phyloP scores from a whole-genome alignment of 2,113 vertebrate species.

The Microtus pennsylvanicus region DNA sequence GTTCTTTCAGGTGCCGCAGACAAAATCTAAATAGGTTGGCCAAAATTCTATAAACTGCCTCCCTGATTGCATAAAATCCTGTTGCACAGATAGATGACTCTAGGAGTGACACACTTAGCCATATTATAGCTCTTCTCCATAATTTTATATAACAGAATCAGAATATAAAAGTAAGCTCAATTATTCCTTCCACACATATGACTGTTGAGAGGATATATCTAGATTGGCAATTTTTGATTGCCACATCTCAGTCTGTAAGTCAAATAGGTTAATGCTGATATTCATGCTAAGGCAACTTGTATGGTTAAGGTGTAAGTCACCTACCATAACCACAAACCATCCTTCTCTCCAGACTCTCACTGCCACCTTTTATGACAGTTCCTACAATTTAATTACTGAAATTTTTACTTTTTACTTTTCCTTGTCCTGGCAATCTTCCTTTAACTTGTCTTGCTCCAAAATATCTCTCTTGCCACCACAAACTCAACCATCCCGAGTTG shows the following conservation, averaged over 20 bases:
- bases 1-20: not conserved
- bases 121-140: not conserved
- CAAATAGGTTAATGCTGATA: not conserved
- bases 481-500: not conserved
- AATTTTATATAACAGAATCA: not conserved
- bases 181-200: not conserved
- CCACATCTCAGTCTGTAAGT: not conserved
- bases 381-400: slow-evolving; percentile 16
- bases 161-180: slow-evolving; percentile 22
- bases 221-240: not conserved
- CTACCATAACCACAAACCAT: not conserved
- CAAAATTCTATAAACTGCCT: not conserved
- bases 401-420: slow-evolving; percentile 26
- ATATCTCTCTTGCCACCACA: not conserved
- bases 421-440: not conserved
- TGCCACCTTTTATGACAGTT: not conserved
- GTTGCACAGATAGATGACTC: not conserved
- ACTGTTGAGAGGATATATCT: not conserved
- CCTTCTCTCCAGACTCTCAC: not conserved
- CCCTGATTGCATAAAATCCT: not conserved
- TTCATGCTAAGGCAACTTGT: not conserved
- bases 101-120: not conserved
- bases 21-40: not conserved
- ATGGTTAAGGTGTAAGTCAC: not conserved
- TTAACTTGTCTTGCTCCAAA: not conserved